A percentile compares a stretch with the other conserved stretches of the same genome.
Conservation (phyloP, 2,888 invertebrate species). For the Rambutsinella grinnellia region DNA sequence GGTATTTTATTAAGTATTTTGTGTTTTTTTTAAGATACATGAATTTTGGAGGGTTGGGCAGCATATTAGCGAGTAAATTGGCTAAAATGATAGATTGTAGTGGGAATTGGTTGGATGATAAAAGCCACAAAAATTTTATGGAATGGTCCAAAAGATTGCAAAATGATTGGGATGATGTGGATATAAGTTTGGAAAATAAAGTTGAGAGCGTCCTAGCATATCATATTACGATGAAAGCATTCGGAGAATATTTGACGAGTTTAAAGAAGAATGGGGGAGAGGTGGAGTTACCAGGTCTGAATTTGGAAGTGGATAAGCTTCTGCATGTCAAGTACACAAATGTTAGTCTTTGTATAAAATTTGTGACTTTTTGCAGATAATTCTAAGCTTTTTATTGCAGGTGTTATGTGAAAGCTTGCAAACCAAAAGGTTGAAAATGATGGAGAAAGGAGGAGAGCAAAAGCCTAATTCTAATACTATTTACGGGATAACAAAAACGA, state of each 20-base stretch:
- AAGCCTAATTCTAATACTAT: neutral
- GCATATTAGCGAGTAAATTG: conserved; percentile 37
- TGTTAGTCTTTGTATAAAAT: too few relatives aligned
- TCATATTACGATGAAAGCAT: conserved; percentile 26
- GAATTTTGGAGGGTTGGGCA: conserved; percentile 44
- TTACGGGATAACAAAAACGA: conserved; percentile 8
- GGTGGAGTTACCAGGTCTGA: conserved; percentile 27
- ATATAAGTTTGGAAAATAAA: conserved; percentile 28
- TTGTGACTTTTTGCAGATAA: neutral
- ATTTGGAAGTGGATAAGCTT: conserved; percentile 19
- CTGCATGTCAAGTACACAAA: conserved; percentile 33
- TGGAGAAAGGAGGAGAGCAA: neutral
- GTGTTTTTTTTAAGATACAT: conserved; percentile 17
- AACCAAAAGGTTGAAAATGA: neutral
- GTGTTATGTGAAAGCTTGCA: conserved; percentile 14
- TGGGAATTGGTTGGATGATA: conserved; percentile 30
- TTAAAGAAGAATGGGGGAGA: neutral
- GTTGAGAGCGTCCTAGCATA: conserved; percentile 19
- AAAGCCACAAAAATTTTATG: conserved; percentile 25
- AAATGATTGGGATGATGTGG: conserved; percentile 15
- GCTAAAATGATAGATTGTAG: conserved; percentile 8
- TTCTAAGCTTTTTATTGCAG: neutral
- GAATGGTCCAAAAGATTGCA: conserved; percentile 22
- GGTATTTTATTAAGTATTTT: neutral
- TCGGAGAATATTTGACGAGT: conserved; percentile 13